These are phyloP conservation scores for Pavo muticus DNA, from an alignment of 2,113 vertebrate genomes.

Conservation along the genomic window DNA sequence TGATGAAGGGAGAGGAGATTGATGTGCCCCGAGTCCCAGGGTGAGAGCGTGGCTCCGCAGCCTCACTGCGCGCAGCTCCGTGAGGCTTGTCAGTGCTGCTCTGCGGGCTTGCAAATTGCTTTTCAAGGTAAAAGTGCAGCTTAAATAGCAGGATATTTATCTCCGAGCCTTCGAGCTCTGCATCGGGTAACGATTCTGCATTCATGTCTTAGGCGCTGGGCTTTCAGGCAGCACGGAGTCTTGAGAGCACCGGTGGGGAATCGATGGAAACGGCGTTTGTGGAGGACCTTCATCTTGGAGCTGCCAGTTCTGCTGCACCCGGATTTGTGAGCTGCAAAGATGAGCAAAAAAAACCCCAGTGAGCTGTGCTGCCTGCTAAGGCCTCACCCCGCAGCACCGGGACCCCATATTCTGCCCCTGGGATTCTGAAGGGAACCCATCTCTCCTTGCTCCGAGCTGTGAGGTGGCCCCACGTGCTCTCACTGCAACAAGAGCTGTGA, in stretches of 20 bases:
- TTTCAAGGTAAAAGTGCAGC: constrained; percentile 18
- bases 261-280: neutral
- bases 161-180: neutral
- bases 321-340: neutral
- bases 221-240: neutral
- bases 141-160: neutral
- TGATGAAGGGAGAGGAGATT: neutral
- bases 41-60: neutral
- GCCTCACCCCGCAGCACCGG: neutral
- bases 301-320: neutral
- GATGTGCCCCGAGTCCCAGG: neutral
- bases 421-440: neutral
- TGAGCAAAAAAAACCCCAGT: neutral
- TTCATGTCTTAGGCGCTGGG: neutral
- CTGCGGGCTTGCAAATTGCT: neutral
- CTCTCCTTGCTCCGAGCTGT: fast-evolving
- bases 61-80: neutral
- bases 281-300: fast-evolving
- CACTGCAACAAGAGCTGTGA: neutral
- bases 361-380: fast-evolving
- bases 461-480: fast-evolving
- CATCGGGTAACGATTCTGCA: neutral
- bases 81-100: neutral
- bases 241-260: fast-evolving
- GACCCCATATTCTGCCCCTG: neutral